Percentiles rank a stretch among this genome's conserved stretches.
These are phyloP conservation scores for Sebastes vulpes DNA, from an alignment of 2,797 vertebrate genomes.

Conservation along the genomic window DNA sequence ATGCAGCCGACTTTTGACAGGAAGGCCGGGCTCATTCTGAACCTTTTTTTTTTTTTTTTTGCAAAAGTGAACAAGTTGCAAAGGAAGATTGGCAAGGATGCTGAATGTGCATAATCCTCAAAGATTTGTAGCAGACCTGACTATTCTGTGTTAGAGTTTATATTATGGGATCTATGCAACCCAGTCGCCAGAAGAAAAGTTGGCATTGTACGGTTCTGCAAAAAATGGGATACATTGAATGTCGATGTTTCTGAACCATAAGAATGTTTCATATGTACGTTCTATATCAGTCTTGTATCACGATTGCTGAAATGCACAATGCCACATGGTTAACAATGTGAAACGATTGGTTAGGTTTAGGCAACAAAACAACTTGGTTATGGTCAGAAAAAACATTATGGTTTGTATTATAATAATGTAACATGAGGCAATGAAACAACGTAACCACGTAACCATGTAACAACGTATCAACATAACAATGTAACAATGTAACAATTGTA, in stretches of 20 bases:
- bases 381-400: background rate
- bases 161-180: background rate
- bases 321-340: background rate
- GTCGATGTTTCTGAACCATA: background rate
- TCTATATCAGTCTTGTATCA: background rate
- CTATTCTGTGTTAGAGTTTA: background rate
- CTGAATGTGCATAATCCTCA: conserved; percentile 14
- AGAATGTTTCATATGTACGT: background rate
- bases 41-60: background rate
- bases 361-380: background rate
- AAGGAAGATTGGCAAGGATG: conserved; percentile 2
- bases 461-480: too few relatives aligned
- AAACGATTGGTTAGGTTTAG: background rate
- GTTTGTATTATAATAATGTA: too few relatives aligned
- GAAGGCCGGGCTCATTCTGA: conserved; percentile 17
- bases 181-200: background rate
- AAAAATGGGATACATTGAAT: background rate
- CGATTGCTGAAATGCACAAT: background rate
- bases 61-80: conserved; percentile 8
- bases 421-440: too few relatives aligned
- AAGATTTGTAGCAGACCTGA: background rate
- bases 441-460: too few relatives aligned
- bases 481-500: too few relatives aligned
- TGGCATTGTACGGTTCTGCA: background rate
- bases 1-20: conserved; percentile 44